Percentiles rank a stretch among this genome's conserved stretches.
These are phyloP conservation scores for Drosophila borborema DNA, from an alignment of 2,888 invertebrate species.

Conservation along the genomic window DNA sequence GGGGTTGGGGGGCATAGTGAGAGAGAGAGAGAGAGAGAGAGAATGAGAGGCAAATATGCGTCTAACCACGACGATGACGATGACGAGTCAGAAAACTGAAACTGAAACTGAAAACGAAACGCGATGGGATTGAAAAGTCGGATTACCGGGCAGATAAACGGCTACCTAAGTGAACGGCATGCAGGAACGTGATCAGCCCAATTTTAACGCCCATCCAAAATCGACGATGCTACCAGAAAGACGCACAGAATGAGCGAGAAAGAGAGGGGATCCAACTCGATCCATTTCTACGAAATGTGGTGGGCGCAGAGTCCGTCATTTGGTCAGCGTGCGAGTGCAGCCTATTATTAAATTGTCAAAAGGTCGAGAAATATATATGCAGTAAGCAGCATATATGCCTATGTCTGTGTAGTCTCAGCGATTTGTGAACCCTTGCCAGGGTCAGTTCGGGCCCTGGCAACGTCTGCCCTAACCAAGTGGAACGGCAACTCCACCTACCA, in stretches of 20 bases:
- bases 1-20: background rate
- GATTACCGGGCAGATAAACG: slow-evolving; percentile 77
- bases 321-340: slow-evolving; percentile 67
- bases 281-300: slow-evolving; percentile 75
- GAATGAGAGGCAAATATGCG: slow-evolving; percentile 20
- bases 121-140: slow-evolving; percentile 60
- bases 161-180: slow-evolving; percentile 77
- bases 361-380: slow-evolving; percentile 75
- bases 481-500: slow-evolving; percentile 49
- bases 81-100: slow-evolving; percentile 52
- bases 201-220: slow-evolving; percentile 83
- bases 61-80: slow-evolving; percentile 31
- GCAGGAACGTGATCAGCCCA: slow-evolving; percentile 83
- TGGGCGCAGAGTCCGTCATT: slow-evolving; percentile 77
- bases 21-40: no score
- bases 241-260: slow-evolving; percentile 3
- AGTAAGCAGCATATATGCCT: slow-evolving; percentile 10
- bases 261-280: background rate
- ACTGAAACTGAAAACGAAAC: slow-evolving; percentile 23
- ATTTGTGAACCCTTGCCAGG: slow-evolving; percentile 56
- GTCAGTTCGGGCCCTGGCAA: slow-evolving; percentile 32
- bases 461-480: slow-evolving; percentile 26
- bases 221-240: slow-evolving; percentile 69
- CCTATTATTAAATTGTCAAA: slow-evolving; percentile 85
- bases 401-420: slow-evolving; percentile 17